Evolutionary conservation across 2,888 invertebrate genomes (phyloP).

Genomic region (Elegia similella): DNA sequence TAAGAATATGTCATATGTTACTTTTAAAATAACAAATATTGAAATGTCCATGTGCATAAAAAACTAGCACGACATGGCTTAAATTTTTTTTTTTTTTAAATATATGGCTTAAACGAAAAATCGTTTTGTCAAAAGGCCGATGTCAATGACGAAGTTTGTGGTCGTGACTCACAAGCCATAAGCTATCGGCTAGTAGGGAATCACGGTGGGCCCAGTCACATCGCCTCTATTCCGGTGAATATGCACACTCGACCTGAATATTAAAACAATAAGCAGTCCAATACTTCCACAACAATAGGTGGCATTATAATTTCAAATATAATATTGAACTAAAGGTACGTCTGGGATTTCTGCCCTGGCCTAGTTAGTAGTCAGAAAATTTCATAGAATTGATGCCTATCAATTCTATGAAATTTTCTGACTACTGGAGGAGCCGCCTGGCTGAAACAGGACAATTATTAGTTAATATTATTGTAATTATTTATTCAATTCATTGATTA

Average conservation of each 20-base stretch:
- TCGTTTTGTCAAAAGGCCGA: conserved; percentile 23
- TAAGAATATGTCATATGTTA: background rate
- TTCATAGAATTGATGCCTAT: conserved; percentile 3
- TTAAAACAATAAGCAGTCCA: conserved; percentile 32
- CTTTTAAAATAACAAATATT: background rate
- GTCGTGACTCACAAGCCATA: conserved; percentile 37
- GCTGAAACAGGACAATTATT: background rate
- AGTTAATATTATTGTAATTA: background rate
- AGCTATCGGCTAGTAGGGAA: conserved; percentile 44
- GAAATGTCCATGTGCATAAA: background rate
- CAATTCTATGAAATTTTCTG: too few relatives aligned
- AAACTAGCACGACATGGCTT: background rate
- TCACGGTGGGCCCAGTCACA: conserved; percentile 34
- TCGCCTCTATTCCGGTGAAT: conserved; percentile 48
- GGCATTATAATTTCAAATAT: conserved; percentile 10
- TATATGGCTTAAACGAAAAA: too few relatives aligned
- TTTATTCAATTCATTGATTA: too few relatives aligned
- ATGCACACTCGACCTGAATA: conserved; percentile 54
- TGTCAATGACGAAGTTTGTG: conserved; percentile 30
- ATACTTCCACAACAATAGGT: conserved; percentile 5
- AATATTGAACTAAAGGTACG: background rate
- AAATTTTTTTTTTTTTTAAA: too few relatives aligned
- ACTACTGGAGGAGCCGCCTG: too few relatives aligned
- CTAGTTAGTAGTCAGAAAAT: conserved; percentile 2
- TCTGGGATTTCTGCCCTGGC: background rate